Percentiles rank a stretch among this genome's conserved stretches.
phyloP scores from a whole-genome alignment of 2,888 invertebrate species.

The Choristoneura rosaceana region DNA sequence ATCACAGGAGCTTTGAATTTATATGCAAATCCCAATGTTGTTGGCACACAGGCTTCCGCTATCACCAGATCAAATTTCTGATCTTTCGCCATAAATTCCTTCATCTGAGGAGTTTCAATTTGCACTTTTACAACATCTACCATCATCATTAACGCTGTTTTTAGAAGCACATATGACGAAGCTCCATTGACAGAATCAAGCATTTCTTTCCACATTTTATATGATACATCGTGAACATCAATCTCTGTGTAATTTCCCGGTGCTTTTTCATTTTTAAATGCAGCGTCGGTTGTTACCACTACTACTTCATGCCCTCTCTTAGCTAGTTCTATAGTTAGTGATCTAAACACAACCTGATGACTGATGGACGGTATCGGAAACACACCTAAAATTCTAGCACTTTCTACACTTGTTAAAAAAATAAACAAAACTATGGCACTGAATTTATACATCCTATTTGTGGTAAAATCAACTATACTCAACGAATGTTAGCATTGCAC shows the following conservation, averaged over 20 bases:
- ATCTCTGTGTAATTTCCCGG: constrained; percentile 70
- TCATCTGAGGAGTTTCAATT: constrained; percentile 16
- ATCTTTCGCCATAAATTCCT: constrained; percentile 22
- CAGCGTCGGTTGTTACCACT: constrained; percentile 69
- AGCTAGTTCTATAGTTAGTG: constrained; percentile 54
- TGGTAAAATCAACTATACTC: neutral
- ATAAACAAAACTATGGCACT: constrained; percentile 8
- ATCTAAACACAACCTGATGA: constrained; percentile 57
- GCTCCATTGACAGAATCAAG: constrained; percentile 15
- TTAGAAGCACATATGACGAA: constrained; percentile 10
- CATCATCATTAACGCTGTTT: constrained; percentile 25
- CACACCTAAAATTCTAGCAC: constrained; percentile 36
- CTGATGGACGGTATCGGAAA: constrained; percentile 49
- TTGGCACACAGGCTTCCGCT: constrained; percentile 24
- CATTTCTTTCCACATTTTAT: constrained; percentile 44
- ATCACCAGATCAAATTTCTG: constrained; percentile 25
- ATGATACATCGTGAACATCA: constrained; percentile 58
- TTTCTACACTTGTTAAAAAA: constrained; percentile 20
- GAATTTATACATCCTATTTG: constrained; percentile 9
- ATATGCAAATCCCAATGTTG: constrained; percentile 16
- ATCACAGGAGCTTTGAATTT: constrained; percentile 26
- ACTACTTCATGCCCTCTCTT: constrained; percentile 60
- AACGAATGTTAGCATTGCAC: neutral
- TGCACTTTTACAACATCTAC: constrained; percentile 20
- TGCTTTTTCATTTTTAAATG: constrained; percentile 53